Percentiles rank a stretch among this genome's conserved stretches.
Conservation (phyloP, 2,888 invertebrate genomes). For the Alloplasta piceator region DNA sequence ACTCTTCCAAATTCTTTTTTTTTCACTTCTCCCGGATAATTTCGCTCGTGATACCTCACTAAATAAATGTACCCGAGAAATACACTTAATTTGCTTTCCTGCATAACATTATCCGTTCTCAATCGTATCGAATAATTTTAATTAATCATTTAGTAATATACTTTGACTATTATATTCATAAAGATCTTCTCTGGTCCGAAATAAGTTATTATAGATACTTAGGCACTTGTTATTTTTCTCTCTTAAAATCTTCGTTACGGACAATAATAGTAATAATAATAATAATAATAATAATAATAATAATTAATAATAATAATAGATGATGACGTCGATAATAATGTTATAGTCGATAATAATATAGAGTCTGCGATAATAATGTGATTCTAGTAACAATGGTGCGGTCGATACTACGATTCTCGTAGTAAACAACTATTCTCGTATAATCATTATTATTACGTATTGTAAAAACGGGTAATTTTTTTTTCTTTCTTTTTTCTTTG, state of each 20-base stretch:
- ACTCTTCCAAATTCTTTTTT: constrained; percentile 9
- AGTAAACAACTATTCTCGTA: constrained; percentile 19
- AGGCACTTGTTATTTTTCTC: constrained; percentile 82
- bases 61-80: constrained; percentile 25
- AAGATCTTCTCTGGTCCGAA: constrained; percentile 83
- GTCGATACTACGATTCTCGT: constrained; percentile 31
- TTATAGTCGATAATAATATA: constrained; percentile 40
- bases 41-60: constrained; percentile 15
- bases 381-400: constrained; percentile 60
- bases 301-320: no score
- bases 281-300: constrained; percentile 61
- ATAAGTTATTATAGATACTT: constrained; percentile 82
- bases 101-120: constrained; percentile 46
- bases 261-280: constrained; percentile 69
- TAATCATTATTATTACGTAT: constrained; percentile 31
- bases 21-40: constrained; percentile 3
- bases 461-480: constrained; percentile 48
- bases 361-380: constrained; percentile 53
- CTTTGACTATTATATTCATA: constrained; percentile 79
- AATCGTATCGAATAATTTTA: constrained; percentile 59
- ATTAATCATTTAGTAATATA: constrained; percentile 71
- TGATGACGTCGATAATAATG: constrained; percentile 57
- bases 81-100: constrained; percentile 5
- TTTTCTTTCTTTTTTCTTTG: not conserved
- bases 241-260: constrained; percentile 78